A percentile compares a stretch with the other conserved stretches of the same genome.
Evolutionary conservation across 2,888 invertebrate genomes (phyloP).

Genomic region (Pelosia muscerda): DNA sequence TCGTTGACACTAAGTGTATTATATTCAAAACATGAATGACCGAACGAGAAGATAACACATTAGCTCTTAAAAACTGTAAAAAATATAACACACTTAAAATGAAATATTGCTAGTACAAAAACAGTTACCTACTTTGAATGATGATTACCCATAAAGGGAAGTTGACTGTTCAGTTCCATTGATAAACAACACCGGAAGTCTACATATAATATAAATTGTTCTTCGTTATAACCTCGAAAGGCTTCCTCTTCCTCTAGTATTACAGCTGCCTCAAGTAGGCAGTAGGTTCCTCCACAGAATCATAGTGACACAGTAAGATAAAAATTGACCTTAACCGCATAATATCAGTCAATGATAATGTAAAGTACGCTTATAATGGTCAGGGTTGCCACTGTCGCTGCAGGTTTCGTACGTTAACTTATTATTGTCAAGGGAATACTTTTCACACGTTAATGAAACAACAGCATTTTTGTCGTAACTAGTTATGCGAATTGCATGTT

Average conservation of each 20-base stretch:
- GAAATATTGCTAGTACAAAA: constrained; percentile 18
- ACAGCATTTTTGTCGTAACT: not conserved
- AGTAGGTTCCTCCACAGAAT: constrained; percentile 31
- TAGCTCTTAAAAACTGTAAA: not conserved
- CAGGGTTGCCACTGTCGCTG: constrained; percentile 47
- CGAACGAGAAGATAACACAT: not conserved
- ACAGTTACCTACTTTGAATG: constrained; percentile 19
- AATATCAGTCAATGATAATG: constrained; percentile 65
- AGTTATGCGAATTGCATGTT: not conserved
- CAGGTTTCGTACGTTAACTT: not conserved
- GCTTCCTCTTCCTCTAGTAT: constrained; percentile 51
- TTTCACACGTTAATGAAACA: not conserved
- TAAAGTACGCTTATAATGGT: constrained; percentile 33
- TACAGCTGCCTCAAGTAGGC: constrained; percentile 25
- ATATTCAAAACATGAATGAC: not conserved
- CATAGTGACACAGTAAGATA: constrained; percentile 59
- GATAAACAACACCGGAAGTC: constrained; percentile 42
- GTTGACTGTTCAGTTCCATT: constrained; percentile 33
- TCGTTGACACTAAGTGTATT: not conserved
- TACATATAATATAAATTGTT: constrained; percentile 34
- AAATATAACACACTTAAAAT: not conserved
- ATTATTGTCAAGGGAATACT: not conserved
- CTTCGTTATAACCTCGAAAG: constrained; percentile 43
- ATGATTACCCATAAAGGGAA: constrained; percentile 28
- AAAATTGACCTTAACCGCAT: constrained; percentile 73